Base-by-base conservation (phyloP, 1,140 invertebrate species). In the Caenorhabditis remanei region DNA sequence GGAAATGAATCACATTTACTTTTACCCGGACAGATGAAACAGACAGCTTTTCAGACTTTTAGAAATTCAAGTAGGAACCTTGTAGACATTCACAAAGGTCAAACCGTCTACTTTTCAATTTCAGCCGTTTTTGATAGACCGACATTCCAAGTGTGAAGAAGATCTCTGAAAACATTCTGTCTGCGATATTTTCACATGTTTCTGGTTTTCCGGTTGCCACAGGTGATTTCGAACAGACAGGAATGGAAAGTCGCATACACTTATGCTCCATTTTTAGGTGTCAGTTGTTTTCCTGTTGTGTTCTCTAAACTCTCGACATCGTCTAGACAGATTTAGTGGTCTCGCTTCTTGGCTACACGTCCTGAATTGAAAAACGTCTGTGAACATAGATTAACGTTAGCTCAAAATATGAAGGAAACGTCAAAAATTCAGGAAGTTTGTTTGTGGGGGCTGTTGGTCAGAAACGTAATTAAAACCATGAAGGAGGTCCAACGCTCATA, bases 271-370 rank as follows among this genome's bases (percentile, higher is more conserved):
- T 24, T 79, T 79, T 79, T 24, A 41, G 71, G n/a, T 50, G 46
- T 32, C 46, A 50, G 46, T 53, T 79, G 71, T 79, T 79, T 79
- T 46, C 24, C 24, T 46, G 43, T 41, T 32, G 67, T 71, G 21
- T 71, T 79, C 14, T 79, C 5, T 21, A n/a, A 5, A 11, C 71
- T 50, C 1, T 24, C 46, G 5, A 79, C n/a, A 6, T 50, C 21
- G 71, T 79, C 71, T 79, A 79, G 71, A 79, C 71, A 43, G 71
- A 79, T 79, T 50, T 50, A 32, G 11, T 24, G 7, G 63, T 50
- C 46, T 50, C 40, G n/a, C 8, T 43, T 50, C 24, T n/a, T 46
- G 19, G 5, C 5, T 21, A 32, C 61, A 32, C 8, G 9, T 19
- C n/a, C 24, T 63, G 61, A 79, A 50, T 79, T 16, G n/a, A 21